Conservation (phyloP, 2,888 invertebrate genomes). For the Agonopterix alstromeriana region DNA sequence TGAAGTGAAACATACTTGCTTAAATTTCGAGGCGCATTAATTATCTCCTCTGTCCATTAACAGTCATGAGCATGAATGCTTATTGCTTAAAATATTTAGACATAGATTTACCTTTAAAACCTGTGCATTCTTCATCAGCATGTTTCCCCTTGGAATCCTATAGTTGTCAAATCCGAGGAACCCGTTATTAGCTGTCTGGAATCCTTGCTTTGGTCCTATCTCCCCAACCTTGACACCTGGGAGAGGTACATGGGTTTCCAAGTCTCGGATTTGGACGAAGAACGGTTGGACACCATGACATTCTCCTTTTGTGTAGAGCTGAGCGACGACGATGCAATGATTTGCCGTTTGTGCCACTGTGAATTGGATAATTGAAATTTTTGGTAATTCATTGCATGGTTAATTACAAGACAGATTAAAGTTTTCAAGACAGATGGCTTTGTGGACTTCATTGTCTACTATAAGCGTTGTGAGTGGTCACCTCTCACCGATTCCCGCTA, state of each 20-base stretch:
- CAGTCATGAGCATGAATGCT: too few species aligned
- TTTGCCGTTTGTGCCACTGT: conserved; percentile 94
- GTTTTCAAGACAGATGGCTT: too few species aligned
- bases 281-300: conserved; percentile 93
- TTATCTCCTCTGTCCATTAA: too few species aligned
- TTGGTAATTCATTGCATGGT: too few species aligned
- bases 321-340: conserved; percentile 92
- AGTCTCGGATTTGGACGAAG: conserved; percentile 90
- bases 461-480: too few species aligned
- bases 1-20: too few species aligned
- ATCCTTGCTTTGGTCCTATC: conserved; percentile 94
- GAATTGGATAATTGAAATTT: conserved; percentile 11
- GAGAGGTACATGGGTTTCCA: conserved; percentile 89
- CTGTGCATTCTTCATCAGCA: conserved; percentile 95
- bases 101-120: conserved; percentile 73
- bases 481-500: too few species aligned
- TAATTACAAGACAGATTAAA: too few species aligned
- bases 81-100: too few species aligned
- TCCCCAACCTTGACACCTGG: conserved; percentile 93
- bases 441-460: too few species aligned
- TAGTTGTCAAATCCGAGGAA: conserved; percentile 90
- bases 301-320: conserved; percentile 86
- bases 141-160: conserved; percentile 88
- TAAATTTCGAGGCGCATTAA: too few species aligned
- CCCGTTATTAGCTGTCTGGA: conserved; percentile 93